Evolutionary conservation across 1,140 invertebrate species (phyloP).

Genomic region (Atta texana): DNA sequence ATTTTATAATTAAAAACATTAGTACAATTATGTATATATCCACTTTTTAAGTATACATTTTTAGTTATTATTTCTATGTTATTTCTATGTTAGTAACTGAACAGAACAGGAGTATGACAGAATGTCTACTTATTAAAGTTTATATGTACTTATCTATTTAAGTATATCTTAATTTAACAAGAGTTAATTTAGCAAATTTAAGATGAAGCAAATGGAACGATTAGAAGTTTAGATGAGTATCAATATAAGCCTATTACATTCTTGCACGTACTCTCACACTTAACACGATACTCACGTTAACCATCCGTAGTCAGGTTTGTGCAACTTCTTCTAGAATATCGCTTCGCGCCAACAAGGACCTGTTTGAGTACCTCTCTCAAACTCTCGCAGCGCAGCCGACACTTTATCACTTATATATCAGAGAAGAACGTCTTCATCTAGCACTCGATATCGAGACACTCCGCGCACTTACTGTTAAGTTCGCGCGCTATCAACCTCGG

Average conservation of each 20-base stretch:
- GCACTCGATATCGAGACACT: conserved; percentile 64
- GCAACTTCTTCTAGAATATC: conserved; percentile 59
- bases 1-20: neutral
- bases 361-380: conserved; percentile 48
- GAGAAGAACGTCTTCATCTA: conserved; percentile 62
- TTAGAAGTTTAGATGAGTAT: neutral
- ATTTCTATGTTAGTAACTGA: neutral
- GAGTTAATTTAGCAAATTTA: neutral
- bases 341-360: conserved; percentile 41
- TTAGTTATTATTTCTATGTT: no score
- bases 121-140: neutral
- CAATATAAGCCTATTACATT: conserved; percentile 1
- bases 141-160: neutral
- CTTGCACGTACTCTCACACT: neutral
- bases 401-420: conserved; percentile 67
- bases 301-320: conserved; percentile 72
- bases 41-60: neutral
- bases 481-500: conserved; percentile 30
- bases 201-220: neutral
- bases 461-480: conserved; percentile 63
- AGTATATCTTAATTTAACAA: neutral
- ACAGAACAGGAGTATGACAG: neutral
- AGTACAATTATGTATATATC: neutral
- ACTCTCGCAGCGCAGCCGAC: conserved; percentile 5
- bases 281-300: conserved; percentile 72